These are phyloP conservation scores for Lithosia quadra DNA, from an alignment of 2,888 invertebrate genomes.

Conservation along the genomic window DNA sequence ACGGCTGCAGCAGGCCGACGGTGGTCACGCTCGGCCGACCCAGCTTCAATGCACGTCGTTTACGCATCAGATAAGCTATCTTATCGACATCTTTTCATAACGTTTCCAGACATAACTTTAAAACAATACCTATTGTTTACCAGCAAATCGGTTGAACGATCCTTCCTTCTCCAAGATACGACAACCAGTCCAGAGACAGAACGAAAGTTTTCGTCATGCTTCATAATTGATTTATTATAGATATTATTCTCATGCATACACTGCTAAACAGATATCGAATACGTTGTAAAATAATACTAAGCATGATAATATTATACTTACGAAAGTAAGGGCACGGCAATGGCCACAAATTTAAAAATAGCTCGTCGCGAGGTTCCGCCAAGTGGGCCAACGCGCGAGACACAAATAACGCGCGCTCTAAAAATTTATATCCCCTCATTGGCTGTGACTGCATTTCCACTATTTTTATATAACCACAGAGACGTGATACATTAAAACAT, in stretches of 20 bases:
- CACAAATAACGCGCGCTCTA: conserved; percentile 66
- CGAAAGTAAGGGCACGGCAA: conserved; percentile 69
- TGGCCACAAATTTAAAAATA: conserved; percentile 77
- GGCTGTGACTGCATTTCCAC: conserved; percentile 59
- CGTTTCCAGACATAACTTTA: conserved; percentile 60
- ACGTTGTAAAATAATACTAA: conserved; percentile 39
- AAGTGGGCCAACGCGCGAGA: conserved; percentile 72
- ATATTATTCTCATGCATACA: conserved; percentile 58
- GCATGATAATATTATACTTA: conserved; percentile 28
- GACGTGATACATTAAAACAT: conserved; percentile 51
- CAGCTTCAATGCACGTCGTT: conserved; percentile 48
- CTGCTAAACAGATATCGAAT: conserved; percentile 45
- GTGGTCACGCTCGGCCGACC: conserved; percentile 37
- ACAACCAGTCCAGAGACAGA: conserved; percentile 47
- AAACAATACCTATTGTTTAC: conserved; percentile 75
- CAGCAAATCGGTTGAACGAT: conserved; percentile 50
- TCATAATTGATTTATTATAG: conserved; percentile 57
- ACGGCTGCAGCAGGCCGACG: not conserved
- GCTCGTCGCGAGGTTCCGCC: conserved; percentile 69
- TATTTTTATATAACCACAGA: conserved; percentile 56
- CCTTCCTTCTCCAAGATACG: conserved; percentile 48
- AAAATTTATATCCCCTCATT: conserved; percentile 59
- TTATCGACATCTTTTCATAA: conserved; percentile 68
- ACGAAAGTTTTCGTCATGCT: conserved; percentile 55
- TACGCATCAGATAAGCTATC: conserved; percentile 65